Conservation (phyloP, 2,797 vertebrate genomes). For the Ctenochaetus hawaiiensis region DNA sequence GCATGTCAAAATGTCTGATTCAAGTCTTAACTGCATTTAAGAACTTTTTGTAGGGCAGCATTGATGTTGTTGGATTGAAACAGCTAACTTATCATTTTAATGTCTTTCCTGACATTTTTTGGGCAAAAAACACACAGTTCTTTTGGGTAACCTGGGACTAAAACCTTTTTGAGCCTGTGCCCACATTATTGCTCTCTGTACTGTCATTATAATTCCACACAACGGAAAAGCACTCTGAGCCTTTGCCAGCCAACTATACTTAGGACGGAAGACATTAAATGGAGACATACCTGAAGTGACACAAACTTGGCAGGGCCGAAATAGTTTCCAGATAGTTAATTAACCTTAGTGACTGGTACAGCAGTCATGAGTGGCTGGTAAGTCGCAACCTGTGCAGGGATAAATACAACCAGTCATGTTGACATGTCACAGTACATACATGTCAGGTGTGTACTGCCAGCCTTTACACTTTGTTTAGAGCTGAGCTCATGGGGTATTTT, state of each 20-base stretch:
- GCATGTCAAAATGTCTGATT: neutral
- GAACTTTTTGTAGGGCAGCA: neutral
- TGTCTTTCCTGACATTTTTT: constrained; percentile 37
- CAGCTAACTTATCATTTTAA: constrained; percentile 49
- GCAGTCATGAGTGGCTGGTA: constrained; percentile 64
- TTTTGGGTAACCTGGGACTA: constrained; percentile 41
- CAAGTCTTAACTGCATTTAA: neutral
- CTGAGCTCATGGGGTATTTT: constrained; percentile 72
- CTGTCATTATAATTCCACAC: constrained; percentile 78
- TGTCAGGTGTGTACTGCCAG: constrained; percentile 70
- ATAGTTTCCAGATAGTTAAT: constrained; percentile 87
- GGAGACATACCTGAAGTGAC: constrained; percentile 87
- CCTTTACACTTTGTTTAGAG: constrained; percentile 76
- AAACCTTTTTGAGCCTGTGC: constrained; percentile 56
- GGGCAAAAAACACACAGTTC: constrained; percentile 38
- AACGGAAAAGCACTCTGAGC: constrained; percentile 67
- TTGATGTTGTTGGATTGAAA: constrained; percentile 13
- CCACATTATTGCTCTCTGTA: constrained; percentile 63
- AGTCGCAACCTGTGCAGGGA: constrained; percentile 63
- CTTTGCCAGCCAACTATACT: constrained; percentile 75
- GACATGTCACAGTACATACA: constrained; percentile 81
- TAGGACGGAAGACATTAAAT: constrained; percentile 78
- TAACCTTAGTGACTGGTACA: constrained; percentile 76
- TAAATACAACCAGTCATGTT: constrained; percentile 83
- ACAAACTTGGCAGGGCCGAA: constrained; percentile 82